Base-by-base conservation (phyloP, 2,113 vertebrate genomes). In the Leucoraja erinaceus region DNA sequence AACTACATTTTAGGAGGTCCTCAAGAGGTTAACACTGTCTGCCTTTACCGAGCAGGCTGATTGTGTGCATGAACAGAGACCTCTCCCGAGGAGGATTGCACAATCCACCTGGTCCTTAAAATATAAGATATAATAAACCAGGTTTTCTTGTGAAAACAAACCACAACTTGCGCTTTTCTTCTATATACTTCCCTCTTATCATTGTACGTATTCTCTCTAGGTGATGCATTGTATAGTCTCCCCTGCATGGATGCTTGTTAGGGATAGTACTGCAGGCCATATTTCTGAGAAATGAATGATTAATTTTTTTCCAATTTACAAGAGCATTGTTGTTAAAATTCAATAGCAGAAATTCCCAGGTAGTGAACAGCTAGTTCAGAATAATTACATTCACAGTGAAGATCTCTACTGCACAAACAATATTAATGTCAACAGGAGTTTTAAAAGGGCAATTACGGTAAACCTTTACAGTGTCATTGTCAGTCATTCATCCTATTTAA, bases 291-390 rank as follows among this genome's bases (percentile, higher is more conserved):
- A 91, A 91, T 54, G 22, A 91, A 47, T 72, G 66, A 91, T 74
- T 91, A 68, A 38, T 91, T 90, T 72, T 54, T 54, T 72, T 16
- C 76, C 88, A 91, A 70, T 91, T 91, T 91, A 91, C 70, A 38
- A 11, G 88, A 25, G 66, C 66, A 68, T 70, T 91, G 88, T 90
- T 38, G 33, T 70, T 68, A 33, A 38, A 91, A 86, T 86, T 63
- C 28, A 86, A 86, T 14, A 25, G 66, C 63, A 70, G 63, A 91
- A 66, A 72, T 91, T 54, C 90, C 68, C 31, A n/a, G 25, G 66
- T 25, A 86, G 83, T n/a, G 11, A 16, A 33, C 63, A 70, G 88
- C 22, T 72, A 72, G 18, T 72, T 72, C 66, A 72, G 68, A 91
- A 72, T 91, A 91, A 91, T 68, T 33, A 91, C 8, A 4, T 25